Evolutionary conservation across 2,888 invertebrate species (phyloP).

Genomic region (Marronus borbonicus): DNA sequence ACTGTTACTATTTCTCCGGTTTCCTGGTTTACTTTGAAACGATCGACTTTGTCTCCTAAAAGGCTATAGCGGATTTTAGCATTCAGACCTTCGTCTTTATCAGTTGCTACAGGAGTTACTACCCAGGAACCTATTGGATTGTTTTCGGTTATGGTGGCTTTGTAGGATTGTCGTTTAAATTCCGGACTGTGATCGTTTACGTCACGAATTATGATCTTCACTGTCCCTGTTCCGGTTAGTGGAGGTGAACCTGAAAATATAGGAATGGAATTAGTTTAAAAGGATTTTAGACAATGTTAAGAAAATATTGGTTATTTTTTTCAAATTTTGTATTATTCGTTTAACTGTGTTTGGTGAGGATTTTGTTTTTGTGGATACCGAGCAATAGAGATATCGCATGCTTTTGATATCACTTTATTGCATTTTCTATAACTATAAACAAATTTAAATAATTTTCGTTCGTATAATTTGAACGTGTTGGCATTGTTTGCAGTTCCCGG

Average conservation of each 20-base stretch:
- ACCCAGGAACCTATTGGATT: conserved; percentile 84
- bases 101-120: conserved; percentile 83
- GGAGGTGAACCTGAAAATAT: conserved; percentile 85
- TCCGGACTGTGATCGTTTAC: conserved; percentile 95
- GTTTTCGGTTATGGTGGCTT: conserved; percentile 87
- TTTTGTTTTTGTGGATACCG: no score
- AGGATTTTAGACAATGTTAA: no score
- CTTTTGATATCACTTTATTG: no score
- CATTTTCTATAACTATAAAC: no score
- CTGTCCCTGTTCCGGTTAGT: conserved; percentile 92
- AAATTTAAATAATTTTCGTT: no score
- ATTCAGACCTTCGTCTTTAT: conserved; percentile 88
- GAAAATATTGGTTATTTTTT: no score
- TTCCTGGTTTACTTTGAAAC: conserved; percentile 84
- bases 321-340: no score
- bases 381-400: no score
- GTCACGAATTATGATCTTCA: conserved; percentile 92
- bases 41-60: conserved; percentile 85
- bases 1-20: conserved; percentile 87
- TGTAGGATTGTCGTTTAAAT: conserved; percentile 87
- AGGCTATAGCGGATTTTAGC: conserved; percentile 90
- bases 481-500: no score
- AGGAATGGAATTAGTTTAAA: no score
- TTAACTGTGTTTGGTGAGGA: no score
- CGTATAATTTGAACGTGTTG: no score